Evolutionary conservation across 2,113 vertebrate genomes (phyloP), one percentile per base, ranked within the genome.

Genomic region (Candoia aspera): DNA sequence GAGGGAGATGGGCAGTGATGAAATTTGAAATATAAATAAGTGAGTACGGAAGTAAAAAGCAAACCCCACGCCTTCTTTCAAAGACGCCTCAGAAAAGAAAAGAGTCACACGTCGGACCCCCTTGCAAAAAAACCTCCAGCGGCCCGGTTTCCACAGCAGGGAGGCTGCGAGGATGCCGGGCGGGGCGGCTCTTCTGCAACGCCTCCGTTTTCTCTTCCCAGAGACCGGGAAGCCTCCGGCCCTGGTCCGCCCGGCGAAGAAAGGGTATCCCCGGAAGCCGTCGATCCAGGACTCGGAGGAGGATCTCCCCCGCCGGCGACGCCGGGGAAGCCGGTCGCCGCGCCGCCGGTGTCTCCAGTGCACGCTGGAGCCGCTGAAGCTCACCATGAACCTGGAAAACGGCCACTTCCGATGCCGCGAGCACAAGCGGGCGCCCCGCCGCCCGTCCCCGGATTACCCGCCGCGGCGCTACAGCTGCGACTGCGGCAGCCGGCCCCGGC

Each of bases 241-340:
- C 5, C 2, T 8, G 11, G 4, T n/a, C 62, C 23, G 85, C 33
- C 24, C 24, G 6, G 8, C 1, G 13, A 87, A 49, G 64, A 58
- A 8, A 21, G 9, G 3, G 5, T 21, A 8, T 0, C 0, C 12
- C 24, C 10, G 1, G 8, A 29, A 19, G 62, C 53, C n/a, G 0
- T 58, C 33, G 0, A 15, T 3, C 0, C 33, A n/a, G 5, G 79
- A 37, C 24, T 91, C 91, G 0, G 33, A 91, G 0, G 24, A n/a
- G 6, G 86, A 33, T 0, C 2, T 59, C 59, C 54, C 91, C 2
- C 37, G 9, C 3, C 33, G 33, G 0, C 54, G 26, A 0, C 54
- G 8, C 0, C n/a, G 53, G 0, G 33, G 73, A 2, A 87, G 90
- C 90, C 2, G 4, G 0, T 57, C 62, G 0, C 91, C 26, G 0